Percentiles rank a stretch among this genome's conserved stretches.
Evolutionary conservation across 1,140 invertebrate genomes (phyloP).

Genomic region (Proctacanthus coquilletti): DNA sequence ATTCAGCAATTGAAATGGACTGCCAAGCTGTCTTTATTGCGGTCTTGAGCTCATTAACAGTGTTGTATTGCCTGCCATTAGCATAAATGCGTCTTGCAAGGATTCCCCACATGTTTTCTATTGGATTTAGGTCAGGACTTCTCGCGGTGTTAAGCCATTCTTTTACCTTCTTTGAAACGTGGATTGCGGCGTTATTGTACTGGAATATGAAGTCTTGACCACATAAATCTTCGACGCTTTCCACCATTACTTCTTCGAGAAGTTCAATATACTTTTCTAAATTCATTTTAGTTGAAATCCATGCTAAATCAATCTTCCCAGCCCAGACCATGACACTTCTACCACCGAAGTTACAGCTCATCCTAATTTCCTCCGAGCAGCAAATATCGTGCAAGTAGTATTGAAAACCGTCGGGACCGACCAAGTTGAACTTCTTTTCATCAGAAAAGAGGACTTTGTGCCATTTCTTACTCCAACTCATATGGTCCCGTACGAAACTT

Average conservation of each 20-base stretch:
- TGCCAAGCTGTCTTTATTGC: conserved; percentile 5
- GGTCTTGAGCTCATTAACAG: conserved; percentile 5
- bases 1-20: no score
- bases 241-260: conserved; percentile 2
- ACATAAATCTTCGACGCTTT: neutral
- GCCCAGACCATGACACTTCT: conserved; percentile 7
- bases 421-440: conserved; percentile 12
- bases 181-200: conserved; percentile 9
- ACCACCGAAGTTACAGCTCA: conserved; percentile 7
- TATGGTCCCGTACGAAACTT: no score
- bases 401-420: conserved; percentile 10
- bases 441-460: conserved; percentile 4
- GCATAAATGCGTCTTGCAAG: conserved; percentile 5
- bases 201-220: conserved; percentile 3
- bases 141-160: conserved; percentile 5
- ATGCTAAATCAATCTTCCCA: conserved; percentile 2
- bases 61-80: conserved; percentile 5
- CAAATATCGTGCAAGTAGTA: conserved; percentile 11
- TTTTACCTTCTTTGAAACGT: conserved; percentile 1
- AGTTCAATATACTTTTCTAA: conserved; percentile 2
- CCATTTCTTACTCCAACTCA: neutral
- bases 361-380: conserved; percentile 1
- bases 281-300: conserved; percentile 3
- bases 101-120: conserved; percentile 10
- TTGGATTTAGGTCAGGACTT: conserved; percentile 9